Base-by-base conservation (phyloP, 1,140 invertebrate genomes). In the Littorina saxatilis region DNA sequence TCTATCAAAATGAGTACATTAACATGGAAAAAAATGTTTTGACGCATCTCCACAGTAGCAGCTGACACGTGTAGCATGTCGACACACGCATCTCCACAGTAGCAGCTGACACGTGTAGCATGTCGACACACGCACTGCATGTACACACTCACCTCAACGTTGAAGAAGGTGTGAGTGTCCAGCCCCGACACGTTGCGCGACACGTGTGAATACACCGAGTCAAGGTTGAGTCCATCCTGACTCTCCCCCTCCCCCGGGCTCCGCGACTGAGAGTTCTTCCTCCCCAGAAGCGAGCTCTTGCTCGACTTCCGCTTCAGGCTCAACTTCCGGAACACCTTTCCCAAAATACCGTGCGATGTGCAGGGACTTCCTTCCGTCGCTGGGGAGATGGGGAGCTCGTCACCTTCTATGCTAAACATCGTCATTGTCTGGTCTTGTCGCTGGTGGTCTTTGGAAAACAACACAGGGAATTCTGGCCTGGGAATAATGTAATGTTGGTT, bases 141-240 rank as follows among this genome's bases (percentile, higher is more conserved):
- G n/a, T n/a, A n/a, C n/a, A n/a, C 9, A 58, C 76, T 43, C 58
- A 78, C 76, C 76, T 78, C 76, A 1, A 78, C 76, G 55, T 78
- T 78, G 58, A 78, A 78, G 76, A 78, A 78, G 17, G 76, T 78
- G 40, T 63, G 76, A 35, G 5, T 78, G 39, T 66, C 55, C 20
- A 63, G 55, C 55, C n/a, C 66, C 4, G 76, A n/a, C 20, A 78
- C 2, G 39, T 78, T 78, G 35, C 40, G 52, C 0, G 37, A 55
- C 52, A 63, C 35, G 13, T 78, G 37, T 35, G 35, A 29, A 7
- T 63, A 35, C 23, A 78, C 63, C 11, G 55, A 55, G 20, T 78
- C 76, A 55, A 43, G 35, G 55, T 78, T 78, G 37, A 63, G 39
- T 11, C 15, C 76, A 4, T 78, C 76, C 37, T 32, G 20, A 17